phyloP scores from a whole-genome alignment of 2,113 vertebrate genomes.

The Hyperoodon ampullatus region DNA sequence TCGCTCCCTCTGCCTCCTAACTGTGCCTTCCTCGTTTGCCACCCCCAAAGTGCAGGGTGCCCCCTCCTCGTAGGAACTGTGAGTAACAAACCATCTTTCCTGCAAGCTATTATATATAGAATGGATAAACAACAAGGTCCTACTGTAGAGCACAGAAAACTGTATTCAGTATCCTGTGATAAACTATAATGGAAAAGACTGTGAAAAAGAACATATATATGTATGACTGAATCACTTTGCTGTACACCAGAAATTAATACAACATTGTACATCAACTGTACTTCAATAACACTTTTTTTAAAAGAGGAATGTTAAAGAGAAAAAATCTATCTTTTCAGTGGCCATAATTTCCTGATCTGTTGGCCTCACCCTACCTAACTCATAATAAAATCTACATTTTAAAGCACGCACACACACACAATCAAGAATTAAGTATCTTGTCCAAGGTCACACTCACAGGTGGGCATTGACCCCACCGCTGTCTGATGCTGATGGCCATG shows the following conservation, averaged over 20 bases:
- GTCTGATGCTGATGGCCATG: background rate
- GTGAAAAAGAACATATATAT: too few relatives aligned
- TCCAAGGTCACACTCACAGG: background rate
- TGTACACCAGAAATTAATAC: too few relatives aligned
- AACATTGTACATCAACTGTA: too few relatives aligned
- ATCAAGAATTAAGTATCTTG: background rate
- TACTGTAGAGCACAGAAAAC: too few relatives aligned
- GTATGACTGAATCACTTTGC: too few relatives aligned
- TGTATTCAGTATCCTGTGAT: too few relatives aligned
- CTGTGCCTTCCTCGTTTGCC: background rate
- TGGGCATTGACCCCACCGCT: background rate
- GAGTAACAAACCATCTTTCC: background rate
- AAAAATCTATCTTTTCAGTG: background rate
- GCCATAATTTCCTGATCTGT: background rate
- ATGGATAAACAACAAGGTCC: too few relatives aligned
- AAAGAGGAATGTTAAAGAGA: too few relatives aligned
- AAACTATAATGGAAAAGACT: too few relatives aligned
- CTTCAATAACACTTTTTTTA: too few relatives aligned
- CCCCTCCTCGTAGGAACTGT: background rate
- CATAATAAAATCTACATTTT: background rate
- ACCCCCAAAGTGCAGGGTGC: background rate
- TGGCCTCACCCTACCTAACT: background rate
- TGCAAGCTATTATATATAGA: too few relatives aligned
- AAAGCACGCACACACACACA: background rate
- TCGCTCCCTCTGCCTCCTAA: background rate